Base-by-base conservation (phyloP, 2,113 vertebrate species). In the Ptilonorhynchus violaceus region DNA sequence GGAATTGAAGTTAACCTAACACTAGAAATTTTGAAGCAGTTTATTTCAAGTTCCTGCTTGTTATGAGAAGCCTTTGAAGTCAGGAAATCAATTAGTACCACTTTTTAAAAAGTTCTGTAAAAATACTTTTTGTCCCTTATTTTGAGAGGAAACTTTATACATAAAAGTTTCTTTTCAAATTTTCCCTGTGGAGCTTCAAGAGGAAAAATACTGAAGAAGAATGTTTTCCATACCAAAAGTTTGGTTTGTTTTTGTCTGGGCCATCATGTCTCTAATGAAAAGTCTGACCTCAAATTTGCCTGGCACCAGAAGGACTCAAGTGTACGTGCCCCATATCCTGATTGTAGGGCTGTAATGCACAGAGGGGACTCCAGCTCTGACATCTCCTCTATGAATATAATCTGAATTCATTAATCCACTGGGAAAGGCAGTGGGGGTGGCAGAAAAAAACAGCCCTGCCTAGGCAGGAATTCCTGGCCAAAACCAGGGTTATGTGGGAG, bases 341-440 rank as follows among this genome's bases (percentile, higher is more conserved):
- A 52, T 5, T 15, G 2, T 0, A 2, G 18, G 63, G 70, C 31
- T 83, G 44, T 12, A 56, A 41, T 5, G 7, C 63, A 55, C 0
- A 52, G 16, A 72, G 19, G 8, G 6, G 19, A 33, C 30, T 39
- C 19, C 60, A 81, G 55, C 28, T 35, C 39, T 41, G 12, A 6
- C 33, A 41, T 14, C 27, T 75, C 15, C 22, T 55, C 47, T 50
- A 23, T 15, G 46, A 31, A 25, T 35, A 37, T 8, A 68, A 62
- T 15, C 35, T 41, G 59, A 62, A 66, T 52, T 46, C 50, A 41
- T 23, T 20, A 7, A 73, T 49, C 23, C 66, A 2, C 1, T 46
- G 59, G 24, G n/a, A 23, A 35, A 85, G 11, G n/a, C 4, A 5
- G 3, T 4, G 11, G 13, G 13, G 7, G 9, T 11, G 41, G 13